Percentiles rank a stretch among this genome's conserved stretches.
These are phyloP conservation scores for Phylloscopus trochilus DNA, from an alignment of 2,113 vertebrate genomes.

Conservation along the genomic window DNA sequence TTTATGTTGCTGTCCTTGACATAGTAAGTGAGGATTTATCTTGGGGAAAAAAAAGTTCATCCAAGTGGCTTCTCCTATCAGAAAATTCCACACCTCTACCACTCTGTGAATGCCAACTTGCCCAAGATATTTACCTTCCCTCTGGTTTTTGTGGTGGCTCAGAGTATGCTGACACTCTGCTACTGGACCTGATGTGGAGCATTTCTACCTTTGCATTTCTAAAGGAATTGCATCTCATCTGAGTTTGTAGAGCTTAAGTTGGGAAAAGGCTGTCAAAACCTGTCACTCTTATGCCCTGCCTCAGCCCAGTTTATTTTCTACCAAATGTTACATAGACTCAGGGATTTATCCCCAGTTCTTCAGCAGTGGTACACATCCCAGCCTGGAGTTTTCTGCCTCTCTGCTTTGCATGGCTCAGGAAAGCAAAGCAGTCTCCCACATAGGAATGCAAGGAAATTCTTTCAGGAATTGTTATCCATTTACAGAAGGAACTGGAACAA, in stretches of 20 bases:
- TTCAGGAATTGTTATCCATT: not conserved
- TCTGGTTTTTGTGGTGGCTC: not conserved
- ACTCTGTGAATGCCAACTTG: not conserved
- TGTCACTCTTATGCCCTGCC: not conserved
- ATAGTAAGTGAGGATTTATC: not conserved
- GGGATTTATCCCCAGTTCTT: not conserved
- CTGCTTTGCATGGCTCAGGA: not conserved
- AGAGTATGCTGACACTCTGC: not conserved
- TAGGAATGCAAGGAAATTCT: not conserved
- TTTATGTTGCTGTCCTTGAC: not conserved
- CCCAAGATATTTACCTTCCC: not conserved
- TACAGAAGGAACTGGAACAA: not conserved
- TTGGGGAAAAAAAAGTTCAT: not conserved
- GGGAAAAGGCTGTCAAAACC: not conserved
- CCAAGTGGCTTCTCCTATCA: not conserved
- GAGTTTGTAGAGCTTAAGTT: not conserved
- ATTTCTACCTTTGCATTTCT: not conserved
- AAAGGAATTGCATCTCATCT: not conserved
- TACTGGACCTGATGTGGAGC: not conserved
- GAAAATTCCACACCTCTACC: not conserved
- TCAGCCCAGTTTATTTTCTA: not conserved
- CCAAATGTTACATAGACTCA: not conserved
- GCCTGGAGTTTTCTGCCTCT: not conserved
- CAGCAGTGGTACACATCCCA: not conserved
- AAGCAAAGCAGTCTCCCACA: not conserved